Evolutionary conservation across 2,113 vertebrate genomes (phyloP).

Genomic region (Lagopus muta): DNA sequence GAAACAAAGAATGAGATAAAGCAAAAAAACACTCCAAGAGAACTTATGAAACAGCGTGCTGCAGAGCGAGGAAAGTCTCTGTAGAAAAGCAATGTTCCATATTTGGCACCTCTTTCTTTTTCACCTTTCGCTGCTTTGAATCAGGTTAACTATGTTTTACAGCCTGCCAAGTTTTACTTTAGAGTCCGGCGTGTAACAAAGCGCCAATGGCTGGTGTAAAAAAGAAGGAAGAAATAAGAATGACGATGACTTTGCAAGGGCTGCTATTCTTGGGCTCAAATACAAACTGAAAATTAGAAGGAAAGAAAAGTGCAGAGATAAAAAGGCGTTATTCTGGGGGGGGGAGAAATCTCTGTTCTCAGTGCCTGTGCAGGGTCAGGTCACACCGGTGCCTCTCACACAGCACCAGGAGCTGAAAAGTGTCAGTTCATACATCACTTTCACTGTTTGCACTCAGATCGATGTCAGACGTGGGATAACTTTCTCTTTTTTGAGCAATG

Average conservation of each 20-base stretch:
- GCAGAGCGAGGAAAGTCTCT: neutral
- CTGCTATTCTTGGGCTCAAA: neutral
- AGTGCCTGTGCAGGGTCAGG: constrained; percentile 39
- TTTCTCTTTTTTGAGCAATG: neutral
- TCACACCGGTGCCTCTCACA: constrained; percentile 9
- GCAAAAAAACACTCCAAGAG: neutral
- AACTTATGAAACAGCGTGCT: neutral
- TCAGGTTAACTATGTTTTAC: constrained; percentile 51
- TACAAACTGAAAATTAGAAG: constrained; percentile 7
- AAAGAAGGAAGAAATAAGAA: neutral
- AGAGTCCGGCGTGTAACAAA: constrained; percentile 59
- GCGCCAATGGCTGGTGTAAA: constrained; percentile 46
- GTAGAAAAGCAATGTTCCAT: constrained; percentile 42
- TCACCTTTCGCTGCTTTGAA: constrained; percentile 45
- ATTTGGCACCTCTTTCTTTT: neutral
- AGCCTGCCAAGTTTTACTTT: constrained; percentile 42
- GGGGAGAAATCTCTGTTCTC: neutral
- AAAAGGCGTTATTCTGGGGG: neutral
- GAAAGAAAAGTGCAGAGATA: neutral
- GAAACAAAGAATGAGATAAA: constrained; percentile 64
- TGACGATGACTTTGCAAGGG: constrained; percentile 23
- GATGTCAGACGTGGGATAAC: neutral
- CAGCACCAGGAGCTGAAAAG: neutral
- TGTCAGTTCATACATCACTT: neutral
- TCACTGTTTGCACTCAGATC: constrained; percentile 10